Conservation (phyloP, 2,797 vertebrate genomes). For the Sciurus vulgaris region DNA sequence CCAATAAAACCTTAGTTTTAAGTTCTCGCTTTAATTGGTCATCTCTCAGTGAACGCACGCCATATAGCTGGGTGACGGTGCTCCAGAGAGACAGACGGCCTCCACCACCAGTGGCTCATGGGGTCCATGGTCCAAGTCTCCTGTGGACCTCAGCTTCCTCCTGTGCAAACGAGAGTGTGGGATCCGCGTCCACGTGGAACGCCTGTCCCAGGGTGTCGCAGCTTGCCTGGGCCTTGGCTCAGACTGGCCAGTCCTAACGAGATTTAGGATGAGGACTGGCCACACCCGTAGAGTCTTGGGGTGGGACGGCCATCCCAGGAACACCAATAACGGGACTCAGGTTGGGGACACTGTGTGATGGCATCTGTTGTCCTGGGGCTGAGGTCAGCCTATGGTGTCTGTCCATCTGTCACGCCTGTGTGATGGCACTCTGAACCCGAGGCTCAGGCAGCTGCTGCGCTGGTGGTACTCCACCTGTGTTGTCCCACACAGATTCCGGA, state of each 20-base stretch:
- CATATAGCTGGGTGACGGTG: rapidly evolving
- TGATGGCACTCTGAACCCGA: background rate
- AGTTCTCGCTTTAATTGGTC: background rate
- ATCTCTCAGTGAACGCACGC: background rate
- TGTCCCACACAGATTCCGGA: rapidly evolving
- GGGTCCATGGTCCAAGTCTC: too few relatives aligned
- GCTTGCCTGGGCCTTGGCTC: background rate
- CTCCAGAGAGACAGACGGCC: rapidly evolving
- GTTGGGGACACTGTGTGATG: background rate
- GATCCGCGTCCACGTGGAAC: background rate
- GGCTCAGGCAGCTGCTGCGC: background rate
- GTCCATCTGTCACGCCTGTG: rapidly evolving
- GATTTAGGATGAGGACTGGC: background rate
- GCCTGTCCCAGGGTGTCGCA: background rate
- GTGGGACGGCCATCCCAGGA: background rate
- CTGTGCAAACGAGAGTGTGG: background rate
- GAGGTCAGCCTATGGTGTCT: background rate
- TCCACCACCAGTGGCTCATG: too few relatives aligned
- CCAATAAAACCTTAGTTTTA: background rate
- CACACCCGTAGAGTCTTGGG: background rate
- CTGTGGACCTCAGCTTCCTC: background rate
- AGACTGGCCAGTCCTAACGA: background rate
- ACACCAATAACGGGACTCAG: background rate
- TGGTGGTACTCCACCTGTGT: rapidly evolving
- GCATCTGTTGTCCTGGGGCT: background rate